Evolutionary conservation across 2,113 vertebrate species (phyloP).

Genomic region (Reinhardtius hippoglossoides): DNA sequence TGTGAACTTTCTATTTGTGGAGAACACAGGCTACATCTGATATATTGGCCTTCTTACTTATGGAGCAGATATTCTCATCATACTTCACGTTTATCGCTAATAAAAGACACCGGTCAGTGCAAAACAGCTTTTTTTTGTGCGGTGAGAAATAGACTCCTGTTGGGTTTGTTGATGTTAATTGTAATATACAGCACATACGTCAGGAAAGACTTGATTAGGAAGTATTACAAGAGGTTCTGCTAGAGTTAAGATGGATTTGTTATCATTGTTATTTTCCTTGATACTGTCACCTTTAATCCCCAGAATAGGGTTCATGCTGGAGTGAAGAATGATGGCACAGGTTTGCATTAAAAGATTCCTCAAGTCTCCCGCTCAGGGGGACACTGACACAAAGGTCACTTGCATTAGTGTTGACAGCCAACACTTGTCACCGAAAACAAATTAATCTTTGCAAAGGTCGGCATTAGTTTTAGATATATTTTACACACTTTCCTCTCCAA

Average conservation of each 20-base stretch:
- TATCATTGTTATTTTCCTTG: constrained; percentile 80
- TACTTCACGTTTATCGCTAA: not conserved
- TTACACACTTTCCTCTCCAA: constrained; percentile 62
- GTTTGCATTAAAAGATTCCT: constrained; percentile 89
- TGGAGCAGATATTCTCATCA: constrained; percentile 1
- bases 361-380: constrained; percentile 86
- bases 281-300: constrained; percentile 75
- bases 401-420: constrained; percentile 88
- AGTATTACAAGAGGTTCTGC: constrained; percentile 47
- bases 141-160: constrained; percentile 55
- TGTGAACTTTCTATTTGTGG: constrained; percentile 2
- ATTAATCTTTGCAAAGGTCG: constrained; percentile 98
- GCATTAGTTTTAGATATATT: constrained; percentile 91
- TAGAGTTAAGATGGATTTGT: constrained; percentile 67
- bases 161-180: constrained; percentile 66
- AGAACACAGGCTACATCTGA: constrained; percentile 5
- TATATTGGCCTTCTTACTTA: constrained; percentile 8
- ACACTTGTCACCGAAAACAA: constrained; percentile 92
- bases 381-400: constrained; percentile 91
- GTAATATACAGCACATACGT: constrained; percentile 38
- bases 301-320: constrained; percentile 82
- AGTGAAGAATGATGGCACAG: constrained; percentile 85
- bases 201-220: constrained; percentile 63
- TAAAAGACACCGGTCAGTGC: constrained; percentile 7
- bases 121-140: constrained; percentile 21